A percentile compares a stretch with the other conserved stretches of the same genome.
Conservation (phyloP, 2,888 invertebrate genomes). For the Achlya flavicornis region DNA sequence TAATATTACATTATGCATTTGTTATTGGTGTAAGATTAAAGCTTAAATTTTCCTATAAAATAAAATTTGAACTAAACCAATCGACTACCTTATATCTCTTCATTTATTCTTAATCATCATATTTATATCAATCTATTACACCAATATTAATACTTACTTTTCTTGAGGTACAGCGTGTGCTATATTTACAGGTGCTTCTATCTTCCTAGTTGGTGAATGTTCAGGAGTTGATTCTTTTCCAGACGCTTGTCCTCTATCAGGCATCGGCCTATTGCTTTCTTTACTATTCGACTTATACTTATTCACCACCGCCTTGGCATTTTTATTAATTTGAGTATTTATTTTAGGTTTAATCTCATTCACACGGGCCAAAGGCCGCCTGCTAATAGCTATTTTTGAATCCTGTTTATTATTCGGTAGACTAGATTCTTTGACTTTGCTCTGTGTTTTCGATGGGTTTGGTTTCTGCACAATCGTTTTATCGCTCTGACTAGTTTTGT, state of each 20-base stretch:
- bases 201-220: constrained; percentile 79
- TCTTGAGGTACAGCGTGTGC: constrained; percentile 41
- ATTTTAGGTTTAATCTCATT: constrained; percentile 64
- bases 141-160: constrained; percentile 51
- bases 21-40: too few species aligned
- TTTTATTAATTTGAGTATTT: constrained; percentile 44
- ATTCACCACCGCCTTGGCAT: constrained; percentile 46
- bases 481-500: constrained; percentile 77
- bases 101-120: background rate
- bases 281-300: constrained; percentile 61
- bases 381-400: constrained; percentile 50
- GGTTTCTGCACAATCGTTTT: constrained; percentile 62
- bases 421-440: constrained; percentile 81
- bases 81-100: too few species aligned
- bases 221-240: constrained; percentile 87
- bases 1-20: too few species aligned
- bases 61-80: too few species aligned
- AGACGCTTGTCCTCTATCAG: constrained; percentile 83
- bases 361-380: constrained; percentile 62
- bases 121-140: background rate
- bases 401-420: constrained; percentile 57
- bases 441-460: constrained; percentile 78
- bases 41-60: too few species aligned
- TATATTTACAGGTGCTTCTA: constrained; percentile 42
- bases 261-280: constrained; percentile 61